Evolutionary conservation across 30 jellyfish, hydroid and myxozoan genomes (phyloP).

Genomic region (Pelagia noctiluca): DNA sequence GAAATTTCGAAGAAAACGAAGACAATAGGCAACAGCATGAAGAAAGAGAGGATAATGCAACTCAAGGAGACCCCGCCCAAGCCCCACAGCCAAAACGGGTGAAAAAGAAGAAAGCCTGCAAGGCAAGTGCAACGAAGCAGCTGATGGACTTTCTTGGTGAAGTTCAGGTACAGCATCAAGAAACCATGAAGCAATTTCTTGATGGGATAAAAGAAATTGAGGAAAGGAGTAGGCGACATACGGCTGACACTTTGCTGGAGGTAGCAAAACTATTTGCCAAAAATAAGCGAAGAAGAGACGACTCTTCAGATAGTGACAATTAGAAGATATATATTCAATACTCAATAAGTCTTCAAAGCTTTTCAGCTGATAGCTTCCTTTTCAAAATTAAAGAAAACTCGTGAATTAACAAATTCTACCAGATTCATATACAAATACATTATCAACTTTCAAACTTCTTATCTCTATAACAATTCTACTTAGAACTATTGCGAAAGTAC

Average conservation of each 20-base stretch:
- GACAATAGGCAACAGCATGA: too few species aligned
- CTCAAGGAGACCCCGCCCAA: too few species aligned
- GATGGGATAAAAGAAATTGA: conserved; percentile 36
- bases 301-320: conserved; percentile 27
- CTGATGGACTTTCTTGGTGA: conserved; percentile 4
- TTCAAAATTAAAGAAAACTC: neutral
- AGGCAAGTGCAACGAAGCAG: conserved; percentile 23
- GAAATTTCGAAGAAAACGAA: too few species aligned
- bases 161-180: conserved; percentile 36
- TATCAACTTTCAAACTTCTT: neutral
- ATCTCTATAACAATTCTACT: neutral
- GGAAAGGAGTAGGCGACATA: conserved; percentile 34
- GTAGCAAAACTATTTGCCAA: conserved; percentile 37
- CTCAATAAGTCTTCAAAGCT: neutral
- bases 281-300: neutral
- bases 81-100: conserved; percentile 19
- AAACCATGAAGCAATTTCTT: conserved; percentile 25
- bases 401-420: neutral
- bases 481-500: too few species aligned
- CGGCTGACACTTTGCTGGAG: conserved; percentile 14
- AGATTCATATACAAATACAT: neutral
- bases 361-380: neutral
- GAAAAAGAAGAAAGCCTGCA: conserved; percentile 28
- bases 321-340: neutral
- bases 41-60: too few species aligned